Evolutionary conservation across 2,797 vertebrate species (phyloP), one percentile per base, ranked within the genome.

Genomic region (Acanthurus tractus): DNA sequence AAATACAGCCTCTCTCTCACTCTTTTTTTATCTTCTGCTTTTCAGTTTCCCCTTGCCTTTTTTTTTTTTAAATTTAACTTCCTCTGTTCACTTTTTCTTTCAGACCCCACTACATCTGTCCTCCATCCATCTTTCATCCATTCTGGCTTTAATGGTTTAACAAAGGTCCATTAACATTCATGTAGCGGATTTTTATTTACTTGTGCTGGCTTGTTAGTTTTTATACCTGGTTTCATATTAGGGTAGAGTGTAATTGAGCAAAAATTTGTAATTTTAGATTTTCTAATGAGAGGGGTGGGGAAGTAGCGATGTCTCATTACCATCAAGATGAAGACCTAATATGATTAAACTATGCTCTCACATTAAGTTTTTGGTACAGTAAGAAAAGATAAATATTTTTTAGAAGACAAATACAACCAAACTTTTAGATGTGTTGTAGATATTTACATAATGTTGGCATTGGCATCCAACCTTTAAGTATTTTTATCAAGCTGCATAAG

Each of bases 1-100:
- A 85, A 83, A 66, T 63, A 66, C 23, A 52, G 38, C 25, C 38
- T n/a, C 13, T 48, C 53, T 42, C 17, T 40, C n/a, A n/a, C n/a
- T n/a, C n/a, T n/a, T n/a, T n/a, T n/a, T 68, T 45, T 59, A 38
- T 66, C 56, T 69, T 55, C 46, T 1, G 6, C 54, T 57, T 69
- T 57, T 57, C 9, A 49, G 1, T 14, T 8, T 50, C 44, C 18
- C 2, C 20, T 46, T 36, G 6, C 8, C 18, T 25, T 22, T 20
- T 40, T 8, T 9, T 20, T 25, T 22, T 20, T 40, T 8, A 40
- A 10, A 12, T 17, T 55, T 18, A 58, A 18, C n/a, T n/a, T 58
- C 13, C 7, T 63, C 45, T 53, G 3, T 58, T 44, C 11, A 2
- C 36, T 62, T 18, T 59, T 2, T 69, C 76, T 71, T 58, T 45